Conservation (phyloP, 2,888 invertebrate genomes). For the Allygus modestus region DNA sequence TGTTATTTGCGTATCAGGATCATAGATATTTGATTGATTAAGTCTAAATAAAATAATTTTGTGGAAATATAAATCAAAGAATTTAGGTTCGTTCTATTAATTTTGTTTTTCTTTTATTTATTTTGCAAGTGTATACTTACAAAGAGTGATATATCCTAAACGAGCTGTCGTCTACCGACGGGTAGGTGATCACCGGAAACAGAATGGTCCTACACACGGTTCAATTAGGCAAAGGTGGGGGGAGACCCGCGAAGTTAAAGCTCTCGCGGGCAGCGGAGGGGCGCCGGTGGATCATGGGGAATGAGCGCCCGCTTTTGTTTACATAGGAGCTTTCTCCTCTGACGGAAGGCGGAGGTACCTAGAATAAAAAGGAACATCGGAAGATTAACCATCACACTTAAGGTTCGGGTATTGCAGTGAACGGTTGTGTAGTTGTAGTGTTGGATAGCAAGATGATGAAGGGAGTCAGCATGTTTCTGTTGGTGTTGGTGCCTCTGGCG, state of each 20-base stretch:
- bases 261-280: conserved; percentile 22
- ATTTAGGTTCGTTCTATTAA: too few species aligned
- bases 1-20: too few species aligned
- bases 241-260: conserved; percentile 46
- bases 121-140: background rate
- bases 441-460: conserved; percentile 20
- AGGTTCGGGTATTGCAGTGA: conserved; percentile 55
- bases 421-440: conserved; percentile 32
- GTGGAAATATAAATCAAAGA: too few species aligned
- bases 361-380: conserved; percentile 60
- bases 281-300: conserved; percentile 39
- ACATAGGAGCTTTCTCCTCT: conserved; percentile 61
- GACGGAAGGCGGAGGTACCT: conserved; percentile 60
- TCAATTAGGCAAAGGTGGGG: conserved; percentile 46
- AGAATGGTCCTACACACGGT: conserved; percentile 45
- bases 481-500: conserved; percentile 68
- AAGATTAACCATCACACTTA: conserved; percentile 61
- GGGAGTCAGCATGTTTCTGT: conserved; percentile 68
- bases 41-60: too few species aligned
- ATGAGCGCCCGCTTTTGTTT: conserved; percentile 63
- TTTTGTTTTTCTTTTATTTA: too few species aligned
- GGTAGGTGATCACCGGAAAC: conserved; percentile 11
- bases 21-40: too few species aligned
- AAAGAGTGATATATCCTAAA: background rate
- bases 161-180: background rate